Evolutionary conservation across 2,797 vertebrate species (phyloP), one percentile per base, ranked within the genome.

Genomic region (Cottoperca gobio): DNA sequence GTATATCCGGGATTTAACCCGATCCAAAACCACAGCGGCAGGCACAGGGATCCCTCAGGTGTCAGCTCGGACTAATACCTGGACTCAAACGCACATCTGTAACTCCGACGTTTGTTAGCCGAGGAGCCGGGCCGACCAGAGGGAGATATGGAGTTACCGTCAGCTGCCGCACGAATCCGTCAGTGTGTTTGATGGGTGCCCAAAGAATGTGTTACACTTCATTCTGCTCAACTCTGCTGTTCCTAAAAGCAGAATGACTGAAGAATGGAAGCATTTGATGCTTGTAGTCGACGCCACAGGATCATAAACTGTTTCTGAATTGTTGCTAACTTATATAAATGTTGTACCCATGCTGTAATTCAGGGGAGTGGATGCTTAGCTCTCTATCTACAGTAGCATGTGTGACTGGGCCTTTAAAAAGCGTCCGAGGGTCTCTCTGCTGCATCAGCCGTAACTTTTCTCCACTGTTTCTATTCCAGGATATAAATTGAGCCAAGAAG

Each of bases 41-140:
- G 60, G n/a, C 13, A 53, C 48, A 60, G 35, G 3, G 8, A 46
- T 85, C 81, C 79, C 83, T 79, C 49, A 66, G 75, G 81, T 79
- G 70, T 88, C 73, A 23, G 70, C 69, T 3, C 2, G 23, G 76
- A 73, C 79, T 87, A 89, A 90, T 76, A 89, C 78, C 90, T 89
- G 83, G 83, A 90, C 81, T 81, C 60, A 60, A 64, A 88, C 24
- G 5, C 82, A 46, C 68, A 67, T 82, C 78, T 83, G 63, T 76
- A 66, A 81, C 78, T 43, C 4, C 62, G 77, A 53, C 46, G 17
- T 79, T 78, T 54, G 72, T 68, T 5, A 39, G 33, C 67, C 0
- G 26, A 52, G 52, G n/a, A n/a, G n/a, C n/a, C n/a, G n/a, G n/a
- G n/a, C n/a, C n/a, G n/a, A n/a, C 28, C 52, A 3, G 45, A 42